phyloP scores from a whole-genome alignment of 2,888 invertebrate genomes.

The Merodon equestris region DNA sequence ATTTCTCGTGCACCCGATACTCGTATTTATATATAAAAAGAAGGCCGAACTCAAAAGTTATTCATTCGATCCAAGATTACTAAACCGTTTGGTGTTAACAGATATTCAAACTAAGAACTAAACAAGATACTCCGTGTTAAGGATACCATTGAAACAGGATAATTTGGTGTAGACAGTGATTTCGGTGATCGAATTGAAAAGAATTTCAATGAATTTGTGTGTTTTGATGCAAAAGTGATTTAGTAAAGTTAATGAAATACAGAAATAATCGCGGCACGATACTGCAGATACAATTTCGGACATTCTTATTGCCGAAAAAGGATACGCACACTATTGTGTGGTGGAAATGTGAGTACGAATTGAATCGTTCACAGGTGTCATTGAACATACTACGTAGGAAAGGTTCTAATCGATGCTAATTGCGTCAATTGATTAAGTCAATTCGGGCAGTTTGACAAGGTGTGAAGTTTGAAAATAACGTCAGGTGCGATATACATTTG shows the following conservation, averaged over 20 bases:
- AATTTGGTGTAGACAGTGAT: not conserved
- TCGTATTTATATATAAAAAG: conserved; percentile 64
- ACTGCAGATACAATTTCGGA: conserved; percentile 78
- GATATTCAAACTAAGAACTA: not conserved
- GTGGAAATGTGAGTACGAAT: no score
- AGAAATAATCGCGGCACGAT: conserved; percentile 78
- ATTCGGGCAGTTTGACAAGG: no score
- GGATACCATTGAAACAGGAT: not conserved
- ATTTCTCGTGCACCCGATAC: conserved; percentile 31
- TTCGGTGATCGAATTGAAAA: not conserved
- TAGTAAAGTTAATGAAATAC: conserved; percentile 78
- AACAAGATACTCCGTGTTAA: not conserved
- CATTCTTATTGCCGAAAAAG: conserved; percentile 73
- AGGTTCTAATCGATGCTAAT: no score
- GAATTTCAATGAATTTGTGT: conserved; percentile 31
- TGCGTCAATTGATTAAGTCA: no score
- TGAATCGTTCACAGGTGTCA: no score
- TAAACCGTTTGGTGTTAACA: conserved; percentile 70
- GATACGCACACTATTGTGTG: conserved; percentile 20
- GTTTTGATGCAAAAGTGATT: conserved; percentile 6
- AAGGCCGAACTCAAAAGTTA: conserved; percentile 51
- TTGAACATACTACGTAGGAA: no score
- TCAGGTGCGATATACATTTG: no score
- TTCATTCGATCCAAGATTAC: conserved; percentile 72
- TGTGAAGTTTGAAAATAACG: no score